Conservation (phyloP, 2,797 vertebrate genomes). For the Sitta carolinensis region DNA sequence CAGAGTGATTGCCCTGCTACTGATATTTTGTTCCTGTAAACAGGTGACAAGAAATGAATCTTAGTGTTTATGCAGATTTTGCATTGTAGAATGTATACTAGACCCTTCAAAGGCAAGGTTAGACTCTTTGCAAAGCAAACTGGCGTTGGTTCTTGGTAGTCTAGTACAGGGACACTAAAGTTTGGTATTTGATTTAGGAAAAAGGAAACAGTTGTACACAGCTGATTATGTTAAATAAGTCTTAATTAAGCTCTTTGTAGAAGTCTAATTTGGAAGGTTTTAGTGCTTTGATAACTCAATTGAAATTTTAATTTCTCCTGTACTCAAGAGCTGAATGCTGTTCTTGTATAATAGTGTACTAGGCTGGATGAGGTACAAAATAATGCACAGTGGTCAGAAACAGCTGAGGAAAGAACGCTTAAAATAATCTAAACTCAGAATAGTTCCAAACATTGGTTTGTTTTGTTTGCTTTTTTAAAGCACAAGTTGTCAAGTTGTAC, state of each 20-base stretch:
- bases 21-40: slow-evolving; percentile 59
- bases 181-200: slow-evolving; percentile 45
- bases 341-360: slow-evolving; percentile 59
- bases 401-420: slow-evolving; percentile 68
- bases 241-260: slow-evolving; percentile 44
- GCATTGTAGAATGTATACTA: slow-evolving; percentile 61
- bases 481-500: slow-evolving; percentile 65
- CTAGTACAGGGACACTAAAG: slow-evolving; percentile 60
- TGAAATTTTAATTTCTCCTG: slow-evolving; percentile 64
- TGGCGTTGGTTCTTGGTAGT: slow-evolving; percentile 65
- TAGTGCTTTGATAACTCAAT: slow-evolving; percentile 55
- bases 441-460: slow-evolving; percentile 43
- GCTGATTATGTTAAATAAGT: slow-evolving; percentile 54
- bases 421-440: slow-evolving; percentile 54
- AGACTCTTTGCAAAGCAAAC: slow-evolving; percentile 61
- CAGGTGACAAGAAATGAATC: slow-evolving; percentile 56
- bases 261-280: slow-evolving; percentile 51
- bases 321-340: slow-evolving; percentile 66
- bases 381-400: slow-evolving; percentile 58
- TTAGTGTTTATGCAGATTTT: slow-evolving; percentile 66
- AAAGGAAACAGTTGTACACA: slow-evolving; percentile 11
- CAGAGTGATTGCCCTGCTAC: slow-evolving; percentile 67
- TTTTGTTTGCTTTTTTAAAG: slow-evolving; percentile 65
- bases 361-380: slow-evolving; percentile 66
- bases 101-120: slow-evolving; percentile 66